Base-by-base conservation (phyloP, 2,888 invertebrate species). In the Baccha elongata region DNA sequence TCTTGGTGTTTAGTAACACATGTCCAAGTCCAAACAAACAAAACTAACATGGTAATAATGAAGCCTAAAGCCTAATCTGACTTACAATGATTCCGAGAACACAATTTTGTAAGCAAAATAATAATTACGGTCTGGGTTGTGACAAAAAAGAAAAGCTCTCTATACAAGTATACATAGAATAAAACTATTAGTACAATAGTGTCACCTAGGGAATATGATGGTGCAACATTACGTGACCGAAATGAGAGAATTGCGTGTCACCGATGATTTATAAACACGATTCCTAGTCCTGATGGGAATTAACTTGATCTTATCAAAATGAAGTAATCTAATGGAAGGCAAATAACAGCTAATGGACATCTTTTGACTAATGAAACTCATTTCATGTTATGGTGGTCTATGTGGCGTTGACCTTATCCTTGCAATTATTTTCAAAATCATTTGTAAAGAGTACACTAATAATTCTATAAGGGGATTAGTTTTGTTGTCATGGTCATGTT, bases 291-390 rank as follows among this genome's bases (percentile, higher is more conserved):
- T 40, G 60, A 78, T 64, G 83, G 83, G 72, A 83, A 78, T 78
- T 78, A 60, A 73, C 53, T 78, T 83, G 83, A 83, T 83, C 65
- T 68, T 42, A 83, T 83, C 83, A 53, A 76, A 78, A 62, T 73
- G 78, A 83, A 83, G 29, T 44, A 42, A 44, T 60, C 64, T 76
- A 78, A 83, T 72, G 83, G 62, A 78, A 83, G 83, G 32, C 64
- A 83, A 83, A 83, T 83, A 78, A 78, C 78, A 55, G 50, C 72
- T 83, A 83, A 83, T 83, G 83, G 72, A 78, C 78, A 78, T 78
- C 78, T 72, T 68, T 78, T 50, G 83, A 78, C 78, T 72, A 83
- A 83, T 83, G 78, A 78, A 58, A 15, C 58, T 40, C 23, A 15
- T 5, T 26, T 15, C 17, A 52, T 15, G n/a, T 23, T 19, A 48